Evolutionary conservation across 2,888 invertebrate genomes (phyloP).

Genomic region (Stomorhina lunata): DNA sequence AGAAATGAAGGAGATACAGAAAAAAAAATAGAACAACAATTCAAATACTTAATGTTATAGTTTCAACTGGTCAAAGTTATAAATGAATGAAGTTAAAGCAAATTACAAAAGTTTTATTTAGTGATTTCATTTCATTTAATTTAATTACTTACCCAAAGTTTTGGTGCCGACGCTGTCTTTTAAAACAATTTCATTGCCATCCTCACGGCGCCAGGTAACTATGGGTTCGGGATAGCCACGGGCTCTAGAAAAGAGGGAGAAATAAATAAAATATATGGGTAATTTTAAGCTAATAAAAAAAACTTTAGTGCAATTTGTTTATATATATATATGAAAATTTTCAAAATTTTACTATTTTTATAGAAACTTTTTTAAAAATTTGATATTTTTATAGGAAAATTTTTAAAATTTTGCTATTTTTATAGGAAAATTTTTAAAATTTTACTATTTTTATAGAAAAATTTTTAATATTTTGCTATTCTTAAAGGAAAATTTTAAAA

Average conservation of each 20-base stretch:
- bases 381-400: too few species aligned
- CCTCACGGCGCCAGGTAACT: constrained; percentile 91
- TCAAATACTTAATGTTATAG: background rate
- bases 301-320: too few species aligned
- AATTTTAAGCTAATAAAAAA: too few species aligned
- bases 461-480: too few species aligned
- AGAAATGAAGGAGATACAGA: constrained; percentile 2
- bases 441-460: too few species aligned
- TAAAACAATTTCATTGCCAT: constrained; percentile 89
- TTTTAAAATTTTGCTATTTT: too few species aligned
- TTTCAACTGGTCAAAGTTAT: constrained; percentile 38
- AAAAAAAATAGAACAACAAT: background rate
- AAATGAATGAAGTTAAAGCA: constrained; percentile 21
- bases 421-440: too few species aligned
- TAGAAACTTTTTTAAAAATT: too few species aligned
- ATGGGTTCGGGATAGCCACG: constrained; percentile 89
- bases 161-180: constrained; percentile 85
- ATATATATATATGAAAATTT: too few species aligned
- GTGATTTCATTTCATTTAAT: background rate
- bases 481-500: too few species aligned
- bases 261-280: constrained; percentile 5
- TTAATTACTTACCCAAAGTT: constrained; percentile 81
- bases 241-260: constrained; percentile 80
- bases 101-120: constrained; percentile 17
- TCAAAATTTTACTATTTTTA: too few species aligned